Evolutionary conservation across 2,888 invertebrate species (phyloP).

Genomic region (Nemapogon koenigi): DNA sequence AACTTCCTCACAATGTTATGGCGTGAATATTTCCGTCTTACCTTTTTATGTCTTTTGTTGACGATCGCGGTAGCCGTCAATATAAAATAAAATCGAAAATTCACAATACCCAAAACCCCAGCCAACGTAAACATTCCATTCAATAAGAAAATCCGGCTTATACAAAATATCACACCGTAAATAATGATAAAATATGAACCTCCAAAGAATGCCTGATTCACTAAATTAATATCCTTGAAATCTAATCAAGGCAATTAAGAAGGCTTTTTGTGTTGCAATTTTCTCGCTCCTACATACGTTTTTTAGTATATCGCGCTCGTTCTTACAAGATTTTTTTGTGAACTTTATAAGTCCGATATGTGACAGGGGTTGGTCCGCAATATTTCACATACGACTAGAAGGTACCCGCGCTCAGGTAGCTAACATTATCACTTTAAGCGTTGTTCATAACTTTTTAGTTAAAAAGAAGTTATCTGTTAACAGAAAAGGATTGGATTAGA

Average conservation of each 20-base stretch:
- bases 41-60: constrained; percentile 44
- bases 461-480: constrained; percentile 30
- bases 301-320: constrained; percentile 20
- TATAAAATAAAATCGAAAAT: constrained; percentile 25
- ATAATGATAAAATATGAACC: constrained; percentile 57
- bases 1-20: constrained; percentile 32
- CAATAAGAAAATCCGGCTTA: constrained; percentile 36
- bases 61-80: constrained; percentile 37
- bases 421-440: constrained; percentile 55
- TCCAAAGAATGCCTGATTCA: constrained; percentile 52
- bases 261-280: constrained; percentile 33
- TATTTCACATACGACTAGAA: constrained; percentile 52
- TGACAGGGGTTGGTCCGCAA: constrained; percentile 58
- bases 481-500: constrained; percentile 11
- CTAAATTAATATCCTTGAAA: constrained; percentile 63
- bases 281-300: constrained; percentile 21
- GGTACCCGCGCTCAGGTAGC: constrained; percentile 61
- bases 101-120: constrained; percentile 46
- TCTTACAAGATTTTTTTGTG: constrained; percentile 24
- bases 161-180: constrained; percentile 37
- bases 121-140: constrained; percentile 52
- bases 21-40: constrained; percentile 50
- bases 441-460: constrained; percentile 35
- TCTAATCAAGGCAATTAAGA: constrained; percentile 60
- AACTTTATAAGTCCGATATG: constrained; percentile 42